Evolutionary conservation across 2,797 vertebrate species (phyloP).

Genomic region (Nyctibius grandis): DNA sequence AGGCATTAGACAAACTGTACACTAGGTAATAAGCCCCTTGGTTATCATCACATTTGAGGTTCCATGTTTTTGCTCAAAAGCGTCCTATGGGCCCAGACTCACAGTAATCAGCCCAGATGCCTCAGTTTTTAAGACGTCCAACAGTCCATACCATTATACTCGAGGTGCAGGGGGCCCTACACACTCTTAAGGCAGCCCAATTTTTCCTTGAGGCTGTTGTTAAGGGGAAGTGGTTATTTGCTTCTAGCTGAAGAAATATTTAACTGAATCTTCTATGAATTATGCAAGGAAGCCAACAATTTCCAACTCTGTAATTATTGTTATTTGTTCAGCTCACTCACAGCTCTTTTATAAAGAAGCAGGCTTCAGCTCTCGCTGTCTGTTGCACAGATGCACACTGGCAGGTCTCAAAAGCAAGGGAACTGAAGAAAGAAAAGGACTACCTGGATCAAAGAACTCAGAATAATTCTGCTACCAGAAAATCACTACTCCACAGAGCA

Average conservation of each 20-base stretch:
- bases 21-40: not conserved
- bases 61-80: not conserved
- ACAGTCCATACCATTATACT: not conserved
- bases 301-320: not conserved
- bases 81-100: not conserved
- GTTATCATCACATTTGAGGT: not conserved
- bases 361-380: not conserved
- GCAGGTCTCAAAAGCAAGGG: not conserved
- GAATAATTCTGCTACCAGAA: not conserved
- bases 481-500: not conserved
- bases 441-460: not conserved
- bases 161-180: not conserved
- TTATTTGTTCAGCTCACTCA: not conserved
- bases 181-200: not conserved
- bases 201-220: not conserved
- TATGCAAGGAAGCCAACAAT: not conserved
- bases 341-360: not conserved
- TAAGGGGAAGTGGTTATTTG: not conserved
- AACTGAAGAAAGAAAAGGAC: not conserved
- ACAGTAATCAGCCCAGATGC: not conserved
- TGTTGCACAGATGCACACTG: not conserved
- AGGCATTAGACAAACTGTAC: not conserved
- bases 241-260: not conserved
- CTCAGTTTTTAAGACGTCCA: not conserved
- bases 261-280: conserved; percentile 1